A percentile compares a stretch with the other conserved stretches of the same genome.
Conservation (phyloP, 2,888 invertebrate species). For the Zhuqinia jingwanae region DNA sequence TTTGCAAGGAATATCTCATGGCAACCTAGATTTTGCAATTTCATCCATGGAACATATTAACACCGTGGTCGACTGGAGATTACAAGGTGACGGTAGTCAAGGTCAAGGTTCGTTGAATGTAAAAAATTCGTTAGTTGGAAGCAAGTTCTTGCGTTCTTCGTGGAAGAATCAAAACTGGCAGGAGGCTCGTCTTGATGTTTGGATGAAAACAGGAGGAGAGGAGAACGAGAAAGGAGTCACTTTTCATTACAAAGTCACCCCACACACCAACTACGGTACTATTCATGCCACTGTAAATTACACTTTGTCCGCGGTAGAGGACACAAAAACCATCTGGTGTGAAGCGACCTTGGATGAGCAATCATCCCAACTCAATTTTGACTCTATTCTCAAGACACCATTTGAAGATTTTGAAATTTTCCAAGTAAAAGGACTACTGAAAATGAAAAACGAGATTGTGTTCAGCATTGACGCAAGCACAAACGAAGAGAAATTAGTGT, state of each 20-base stretch:
- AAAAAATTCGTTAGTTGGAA: constrained; percentile 68
- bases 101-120: constrained; percentile 67
- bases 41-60: constrained; percentile 67
- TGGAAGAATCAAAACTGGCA: constrained; percentile 76
- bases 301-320: constrained; percentile 51
- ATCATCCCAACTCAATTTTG: constrained; percentile 60
- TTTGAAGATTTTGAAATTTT: constrained; percentile 60
- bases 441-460: constrained; percentile 55
- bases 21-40: constrained; percentile 69
- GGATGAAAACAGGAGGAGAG: constrained; percentile 57
- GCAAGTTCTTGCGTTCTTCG: constrained; percentile 57
- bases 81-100: constrained; percentile 64
- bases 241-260: constrained; percentile 63
- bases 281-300: constrained; percentile 66
- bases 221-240: constrained; percentile 70
- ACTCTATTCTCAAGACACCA: constrained; percentile 73
- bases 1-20: constrained; percentile 72
- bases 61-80: constrained; percentile 71
- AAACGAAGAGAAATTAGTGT: constrained; percentile 65
- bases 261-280: constrained; percentile 55
- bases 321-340: constrained; percentile 59
- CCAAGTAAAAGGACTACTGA: constrained; percentile 41
- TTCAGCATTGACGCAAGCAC: constrained; percentile 64
- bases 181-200: constrained; percentile 65
- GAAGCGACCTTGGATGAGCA: constrained; percentile 59